Evolutionary conservation across 2,888 invertebrate species (phyloP).

Genomic region (Drosophila borborema): DNA sequence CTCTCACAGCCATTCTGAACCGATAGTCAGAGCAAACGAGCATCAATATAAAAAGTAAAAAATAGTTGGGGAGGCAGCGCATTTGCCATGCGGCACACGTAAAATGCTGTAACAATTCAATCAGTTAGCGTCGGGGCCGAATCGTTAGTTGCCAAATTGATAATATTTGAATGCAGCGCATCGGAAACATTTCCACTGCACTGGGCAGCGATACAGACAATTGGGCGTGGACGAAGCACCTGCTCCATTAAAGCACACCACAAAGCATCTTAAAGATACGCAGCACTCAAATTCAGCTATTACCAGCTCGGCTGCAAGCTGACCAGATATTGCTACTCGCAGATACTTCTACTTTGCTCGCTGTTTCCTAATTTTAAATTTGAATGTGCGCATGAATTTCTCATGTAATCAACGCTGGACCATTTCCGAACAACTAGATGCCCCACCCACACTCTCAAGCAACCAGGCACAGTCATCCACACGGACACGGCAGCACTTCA

Average conservation of each 20-base stretch:
- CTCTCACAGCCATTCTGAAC: conserved; percentile 13
- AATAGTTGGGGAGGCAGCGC: conserved; percentile 31
- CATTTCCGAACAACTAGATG: conserved; percentile 36
- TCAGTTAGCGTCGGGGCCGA: conserved; percentile 78
- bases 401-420: conserved; percentile 72
- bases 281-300: conserved; percentile 4
- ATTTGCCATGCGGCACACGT: conserved; percentile 80
- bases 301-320: conserved; percentile 36
- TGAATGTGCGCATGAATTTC: conserved; percentile 79
- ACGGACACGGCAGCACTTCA: conserved; percentile 67
- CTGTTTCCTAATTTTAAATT: conserved; percentile 57
- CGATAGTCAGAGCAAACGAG: conserved; percentile 35
- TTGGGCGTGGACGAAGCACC: conserved; percentile 12
- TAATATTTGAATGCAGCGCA: conserved; percentile 82
- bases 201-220: conserved; percentile 39
- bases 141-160: conserved; percentile 72
- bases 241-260: conserved; percentile 15
- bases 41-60: conserved; percentile 18
- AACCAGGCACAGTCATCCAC: conserved; percentile 21
- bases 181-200: conserved; percentile 71
- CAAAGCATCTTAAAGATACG: conserved; percentile 21
- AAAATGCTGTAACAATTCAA: conserved; percentile 84
- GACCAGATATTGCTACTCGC: conserved; percentile 1
- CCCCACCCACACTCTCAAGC: not conserved
- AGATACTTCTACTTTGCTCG: conserved; percentile 17